Conservation (phyloP, 2,888 invertebrate genomes). For the Eupelmus urozonus region DNA sequence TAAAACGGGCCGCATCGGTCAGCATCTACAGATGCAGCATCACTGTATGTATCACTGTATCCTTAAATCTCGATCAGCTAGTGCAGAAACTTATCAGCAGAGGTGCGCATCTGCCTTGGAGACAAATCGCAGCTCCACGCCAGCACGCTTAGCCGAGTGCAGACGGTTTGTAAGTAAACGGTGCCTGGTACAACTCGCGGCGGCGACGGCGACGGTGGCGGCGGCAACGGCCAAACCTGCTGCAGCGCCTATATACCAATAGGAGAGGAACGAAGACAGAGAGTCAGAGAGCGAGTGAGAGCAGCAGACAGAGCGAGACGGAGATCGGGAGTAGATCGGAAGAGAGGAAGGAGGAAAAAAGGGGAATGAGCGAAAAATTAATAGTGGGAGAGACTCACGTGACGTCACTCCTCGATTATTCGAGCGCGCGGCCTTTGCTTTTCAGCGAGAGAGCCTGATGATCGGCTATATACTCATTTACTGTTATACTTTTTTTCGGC, state of each 20-base stretch:
- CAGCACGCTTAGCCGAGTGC: background rate
- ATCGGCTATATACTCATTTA: too few species aligned
- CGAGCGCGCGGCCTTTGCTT: background rate
- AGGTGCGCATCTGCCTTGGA: background rate
- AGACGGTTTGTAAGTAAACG: slow-evolving; percentile 28
- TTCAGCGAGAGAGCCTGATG: too few species aligned
- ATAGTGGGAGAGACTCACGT: background rate
- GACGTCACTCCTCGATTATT: slow-evolving; percentile 35
- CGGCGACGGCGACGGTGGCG: slow-evolving; percentile 22
- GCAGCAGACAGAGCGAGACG: too few species aligned
- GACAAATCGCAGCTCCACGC: slow-evolving; percentile 26
- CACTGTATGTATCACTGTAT: background rate
- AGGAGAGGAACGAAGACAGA: too few species aligned
- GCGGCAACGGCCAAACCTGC: background rate
- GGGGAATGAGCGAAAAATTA: background rate
- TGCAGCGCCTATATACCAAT: too few species aligned
- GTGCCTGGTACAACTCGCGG: slow-evolving; percentile 36
- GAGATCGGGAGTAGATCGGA: too few species aligned
- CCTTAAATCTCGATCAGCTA: too few species aligned
- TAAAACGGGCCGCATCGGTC: too few species aligned
- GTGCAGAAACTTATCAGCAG: too few species aligned
- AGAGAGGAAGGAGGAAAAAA: slow-evolving; percentile 7
- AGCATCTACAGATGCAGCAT: too few species aligned
- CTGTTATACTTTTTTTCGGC: too few species aligned
- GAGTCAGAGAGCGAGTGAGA: too few species aligned